Base-by-base conservation (phyloP, 2,888 invertebrate species). In the Rhyacophila evoluta region DNA sequence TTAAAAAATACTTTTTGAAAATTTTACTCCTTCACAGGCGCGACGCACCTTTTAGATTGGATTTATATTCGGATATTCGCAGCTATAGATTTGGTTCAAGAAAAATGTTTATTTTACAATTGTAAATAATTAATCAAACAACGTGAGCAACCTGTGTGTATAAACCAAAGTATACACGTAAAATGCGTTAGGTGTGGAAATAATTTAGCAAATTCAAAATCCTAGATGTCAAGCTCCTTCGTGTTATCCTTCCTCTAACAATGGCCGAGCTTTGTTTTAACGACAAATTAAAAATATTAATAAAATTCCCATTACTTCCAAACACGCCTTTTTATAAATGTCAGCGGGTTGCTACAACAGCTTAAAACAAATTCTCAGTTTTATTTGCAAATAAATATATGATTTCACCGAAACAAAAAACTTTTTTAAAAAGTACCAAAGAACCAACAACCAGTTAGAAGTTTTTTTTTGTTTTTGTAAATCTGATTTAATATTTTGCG, bases 201-300 rank as follows among this genome's bases (percentile, higher is more conserved):
- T 55, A 25, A 55, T 55, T 55, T 55, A 55, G 55, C 5, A 55
- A 55, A 55, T 6, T 19, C 25, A 8, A 55, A 55, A 55, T 25
- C 55, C 55, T 55, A 55, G 55, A 55, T 55, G 55, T 55, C 55
- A 55, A 55, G 55, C 55, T 55, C 19, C 55, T 55, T 55, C 19
- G 55, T 55, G 55, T 19, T 55, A 8, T 55, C 55, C 55, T 55
- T 55, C 19, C 55, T 10, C 19, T 55, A 55, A 55, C 55, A 55
- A 55, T 25, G 19, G 55, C 1, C 25, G 55, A 55, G 55, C 55
- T 5, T 55, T 55, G 55, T 55, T 55, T 55, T 19, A n/a, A 10
- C 19, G 55, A 55, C 55, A 55, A 55, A 55, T 55, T 55, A 55
- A 55, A 55, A 55, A 19, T 55, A 19, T 19, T 25, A 55, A 55